Evolutionary conservation across 2,113 vertebrate genomes (phyloP).

Genomic region (Thinocorus orbignyianus): DNA sequence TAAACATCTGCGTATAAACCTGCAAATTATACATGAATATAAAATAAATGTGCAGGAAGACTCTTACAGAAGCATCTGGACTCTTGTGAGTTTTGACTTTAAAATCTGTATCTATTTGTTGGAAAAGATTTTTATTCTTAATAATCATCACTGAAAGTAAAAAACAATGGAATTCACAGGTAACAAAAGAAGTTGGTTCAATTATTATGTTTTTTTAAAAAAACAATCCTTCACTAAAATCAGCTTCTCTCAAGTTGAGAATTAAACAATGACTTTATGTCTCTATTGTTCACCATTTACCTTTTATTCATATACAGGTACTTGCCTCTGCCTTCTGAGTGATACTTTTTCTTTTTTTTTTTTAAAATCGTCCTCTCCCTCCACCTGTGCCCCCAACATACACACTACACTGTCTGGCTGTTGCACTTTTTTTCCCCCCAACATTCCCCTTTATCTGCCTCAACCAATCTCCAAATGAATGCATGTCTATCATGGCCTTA

Average conservation of each 20-base stretch:
- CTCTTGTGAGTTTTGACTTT: neutral
- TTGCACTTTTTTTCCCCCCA: constrained; percentile 16
- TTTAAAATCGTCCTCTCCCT: neutral
- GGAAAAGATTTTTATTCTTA: neutral
- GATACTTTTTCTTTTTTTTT: neutral
- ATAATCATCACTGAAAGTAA: neutral
- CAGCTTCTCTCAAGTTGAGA: neutral
- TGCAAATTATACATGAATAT: neutral
- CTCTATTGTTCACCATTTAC: neutral
- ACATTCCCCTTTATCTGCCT: constrained; percentile 74
- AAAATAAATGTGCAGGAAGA: neutral
- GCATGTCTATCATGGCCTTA: constrained; percentile 83
- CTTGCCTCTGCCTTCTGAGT: neutral
- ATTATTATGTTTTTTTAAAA: neutral
- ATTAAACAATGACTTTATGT: neutral
- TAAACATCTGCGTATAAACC: neutral
- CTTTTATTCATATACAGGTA: neutral
- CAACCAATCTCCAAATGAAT: constrained; percentile 89
- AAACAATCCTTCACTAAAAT: neutral
- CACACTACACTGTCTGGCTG: neutral
- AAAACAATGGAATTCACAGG: neutral
- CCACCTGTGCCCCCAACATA: neutral
- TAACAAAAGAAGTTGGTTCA: neutral
- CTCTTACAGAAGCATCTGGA: neutral
- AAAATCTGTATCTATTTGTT: neutral